Conservation (phyloP, 2,888 invertebrate species). For the Hoplodrina blanda region DNA sequence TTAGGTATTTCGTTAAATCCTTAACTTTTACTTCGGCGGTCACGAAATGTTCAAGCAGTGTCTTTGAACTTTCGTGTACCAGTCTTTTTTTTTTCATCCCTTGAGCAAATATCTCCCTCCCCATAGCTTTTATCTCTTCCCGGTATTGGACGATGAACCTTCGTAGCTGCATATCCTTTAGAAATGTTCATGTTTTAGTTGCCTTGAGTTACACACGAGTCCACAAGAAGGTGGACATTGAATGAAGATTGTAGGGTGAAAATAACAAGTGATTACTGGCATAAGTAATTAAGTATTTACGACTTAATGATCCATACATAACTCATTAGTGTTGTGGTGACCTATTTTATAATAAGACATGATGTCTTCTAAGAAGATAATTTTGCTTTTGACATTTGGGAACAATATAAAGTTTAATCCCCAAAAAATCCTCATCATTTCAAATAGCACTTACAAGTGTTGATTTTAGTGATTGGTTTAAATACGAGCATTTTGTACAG, state of each 20-base stretch:
- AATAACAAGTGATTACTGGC: background rate
- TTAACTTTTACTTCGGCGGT: background rate
- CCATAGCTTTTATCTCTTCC: no score
- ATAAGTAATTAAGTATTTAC: constrained; percentile 38
- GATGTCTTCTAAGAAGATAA: background rate
- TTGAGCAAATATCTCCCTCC: no score
- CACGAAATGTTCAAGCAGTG: no score
- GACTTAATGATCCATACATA: constrained; percentile 27
- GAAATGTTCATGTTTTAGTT: background rate
- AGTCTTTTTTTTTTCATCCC: no score
- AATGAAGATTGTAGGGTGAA: background rate
- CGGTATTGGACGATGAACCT: no score
- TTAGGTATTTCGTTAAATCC: background rate
- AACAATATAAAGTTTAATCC: background rate
- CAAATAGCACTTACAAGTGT: no score
- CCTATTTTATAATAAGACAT: constrained; percentile 25
- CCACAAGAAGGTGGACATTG: background rate
- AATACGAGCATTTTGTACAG: background rate
- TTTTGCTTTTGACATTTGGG: background rate
- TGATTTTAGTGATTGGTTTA: background rate
- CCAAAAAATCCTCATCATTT: background rate
- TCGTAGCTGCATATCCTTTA: background rate
- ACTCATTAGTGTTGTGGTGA: constrained; percentile 42
- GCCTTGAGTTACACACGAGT: background rate
- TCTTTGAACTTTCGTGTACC: no score